phyloP scores from a whole-genome alignment of 1,140 invertebrate species.

The Lamellibrachia luymesi region DNA sequence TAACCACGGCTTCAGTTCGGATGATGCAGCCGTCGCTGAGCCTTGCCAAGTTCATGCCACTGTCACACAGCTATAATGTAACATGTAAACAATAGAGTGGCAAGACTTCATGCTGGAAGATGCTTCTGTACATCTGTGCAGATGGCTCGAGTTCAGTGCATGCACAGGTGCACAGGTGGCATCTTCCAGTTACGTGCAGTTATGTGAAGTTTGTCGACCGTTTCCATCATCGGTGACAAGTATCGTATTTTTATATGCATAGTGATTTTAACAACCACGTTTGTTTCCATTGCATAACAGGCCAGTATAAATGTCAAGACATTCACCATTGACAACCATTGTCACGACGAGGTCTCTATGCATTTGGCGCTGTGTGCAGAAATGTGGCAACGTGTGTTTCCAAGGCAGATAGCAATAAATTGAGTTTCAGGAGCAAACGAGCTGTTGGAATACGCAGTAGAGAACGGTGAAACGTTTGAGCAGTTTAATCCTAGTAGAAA shows the following conservation, averaged over 20 bases:
- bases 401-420: background rate
- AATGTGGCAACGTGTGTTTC: background rate
- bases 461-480: background rate
- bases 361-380: background rate
- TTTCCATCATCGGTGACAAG: background rate
- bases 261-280: background rate
- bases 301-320: background rate
- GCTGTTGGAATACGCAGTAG: background rate
- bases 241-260: constrained; percentile 6
- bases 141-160: background rate
- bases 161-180: background rate
- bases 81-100: background rate
- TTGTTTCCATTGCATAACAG: background rate
- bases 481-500: background rate
- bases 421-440: background rate
- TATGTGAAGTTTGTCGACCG: background rate
- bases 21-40: background rate
- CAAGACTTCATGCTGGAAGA: background rate
- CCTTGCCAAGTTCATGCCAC: background rate
- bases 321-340: background rate
- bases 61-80: background rate
- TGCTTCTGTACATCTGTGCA: background rate
- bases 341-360: background rate
- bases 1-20: background rate
- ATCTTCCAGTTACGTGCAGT: background rate